A percentile compares a stretch with the other conserved stretches of the same genome.
Conservation (phyloP, 2,888 invertebrate genomes). For the Isotomurus palustris region DNA sequence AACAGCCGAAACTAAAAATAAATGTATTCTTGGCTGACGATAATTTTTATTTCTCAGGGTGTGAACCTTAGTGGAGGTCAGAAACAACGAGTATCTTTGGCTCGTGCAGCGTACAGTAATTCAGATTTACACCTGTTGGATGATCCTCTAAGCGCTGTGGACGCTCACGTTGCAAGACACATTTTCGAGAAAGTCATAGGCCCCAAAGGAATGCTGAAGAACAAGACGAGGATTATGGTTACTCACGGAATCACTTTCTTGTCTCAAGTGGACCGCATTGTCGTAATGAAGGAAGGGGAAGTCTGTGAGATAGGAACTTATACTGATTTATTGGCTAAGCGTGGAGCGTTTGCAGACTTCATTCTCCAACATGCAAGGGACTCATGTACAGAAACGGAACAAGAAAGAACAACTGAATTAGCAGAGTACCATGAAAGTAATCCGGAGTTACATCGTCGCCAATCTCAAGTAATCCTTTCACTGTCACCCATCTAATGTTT, state of each 20-base stretch:
- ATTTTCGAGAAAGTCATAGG: no score
- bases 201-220: no score
- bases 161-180: conserved; percentile 93
- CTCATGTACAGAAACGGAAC: conserved; percentile 51
- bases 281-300: no score
- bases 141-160: conserved; percentile 64
- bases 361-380: conserved; percentile 63
- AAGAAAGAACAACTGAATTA: conserved; percentile 19
- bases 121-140: conserved; percentile 56
- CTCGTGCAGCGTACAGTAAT: conserved; percentile 53
- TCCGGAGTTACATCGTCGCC: no score
- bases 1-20: neutral
- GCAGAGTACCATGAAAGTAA: neutral
- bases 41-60: no score
- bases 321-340: no score
- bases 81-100: conserved; percentile 81
- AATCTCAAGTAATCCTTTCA: no score
- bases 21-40: conserved; percentile 34
- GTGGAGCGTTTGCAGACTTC: conserved; percentile 67
- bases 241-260: no score
- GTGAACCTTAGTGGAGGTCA: conserved; percentile 87
- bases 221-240: no score
- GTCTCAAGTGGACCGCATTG: no score
- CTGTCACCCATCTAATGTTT: no score
- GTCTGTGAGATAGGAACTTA: no score